Evolutionary conservation across 2,888 invertebrate genomes (phyloP), one percentile per base, ranked within the genome.

Genomic region (Caenorhabditis wallacei): DNA sequence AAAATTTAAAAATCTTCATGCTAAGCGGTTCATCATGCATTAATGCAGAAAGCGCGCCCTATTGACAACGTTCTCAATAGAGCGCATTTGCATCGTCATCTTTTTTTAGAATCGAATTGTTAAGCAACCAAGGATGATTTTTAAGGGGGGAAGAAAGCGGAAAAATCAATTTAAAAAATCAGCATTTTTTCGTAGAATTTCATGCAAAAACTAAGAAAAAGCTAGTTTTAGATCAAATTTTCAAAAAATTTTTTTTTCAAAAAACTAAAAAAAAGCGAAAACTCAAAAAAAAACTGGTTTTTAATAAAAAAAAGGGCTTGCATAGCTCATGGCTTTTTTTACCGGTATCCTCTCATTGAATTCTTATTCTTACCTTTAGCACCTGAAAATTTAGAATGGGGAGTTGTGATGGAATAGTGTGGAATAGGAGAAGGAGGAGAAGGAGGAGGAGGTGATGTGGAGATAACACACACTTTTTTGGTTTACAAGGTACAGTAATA

Each of bases 351-450:
- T n/a, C 2, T n/a, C 2, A 48, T 48, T 18, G 18, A 18, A 18
- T 37, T n/a, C 13, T 61, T 20, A 18, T 20, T 59, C 82, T 82
- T 82, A 82, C 82, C 82, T 82, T 82, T 76, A 82, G 70, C 16
- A 82, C 82, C 82, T 82, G 81, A 63, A 68, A 80, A 61, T 24
- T 66, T 68, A 24, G 11, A 56, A 74, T 66, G 46, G 48, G 46
- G 4, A 51, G 43, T 43, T 16, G 35, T 48, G 68, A 51, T 5
- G n/a, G 24, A 30, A n/a, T n/a, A 69, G 40, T 37, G n/a, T 37
- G 51, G 40, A 51, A 10, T 53, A 11, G 59, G 13, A 37, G 13
- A 59, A 48, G 30, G 40, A n/a, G 26, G 13, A 70, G 54, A 26
- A 13, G 20, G 24, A 22, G 35, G 64, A 18, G 18, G 53, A 18